Base-by-base conservation (phyloP, 2,797 vertebrate genomes). In the Coregonus sp. region DNA sequence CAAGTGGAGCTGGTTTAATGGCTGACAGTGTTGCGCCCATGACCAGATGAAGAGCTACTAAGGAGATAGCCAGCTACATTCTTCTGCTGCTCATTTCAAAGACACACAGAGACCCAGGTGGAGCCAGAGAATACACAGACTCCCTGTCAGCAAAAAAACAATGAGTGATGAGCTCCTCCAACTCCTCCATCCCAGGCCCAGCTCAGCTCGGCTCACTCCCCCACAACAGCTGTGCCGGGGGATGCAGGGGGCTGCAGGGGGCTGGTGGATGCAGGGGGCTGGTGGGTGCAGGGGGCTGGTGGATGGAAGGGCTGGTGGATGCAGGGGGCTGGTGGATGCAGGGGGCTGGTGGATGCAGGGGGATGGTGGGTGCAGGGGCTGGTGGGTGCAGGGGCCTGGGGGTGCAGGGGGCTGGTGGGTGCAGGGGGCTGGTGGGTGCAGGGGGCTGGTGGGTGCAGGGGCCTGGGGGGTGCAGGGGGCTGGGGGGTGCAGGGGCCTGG, bases 111-210 rank as follows among this genome's bases (percentile, higher is more conserved):
- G 63, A 66, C 29, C 63, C 63, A 66, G 63, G 63, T 61, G 29
- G 20, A 37, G 56, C 31, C 25, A 14, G 63, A 4, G 20, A 14
- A 12, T 33, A 65, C 72, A 63, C 31, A 59, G 72, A 37, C 33
- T 74, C 7, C 29, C 31, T 56, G 72, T 37, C 33, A 61, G 63
- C 63, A 66, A 12, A 66, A 66, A 31, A 20, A 29, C 14, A 66
- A 66, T 66, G 63, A 66, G 63, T 33, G 63, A 66, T 66, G 63
- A 66, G 63, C 63, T 15, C 31, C 29, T 66, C 63, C 56, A 59
- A n/a, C 56, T 66, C 63, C 63, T 66, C 63, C 29, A 66, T 29
- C 12, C 40, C 63, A 29, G 12, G 25, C 7, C 29, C 25, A 14
- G 25, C 4, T 15, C 67, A 4, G 5, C 56, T 33, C 66, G 50